phyloP scores from a whole-genome alignment of 2,797 vertebrate genomes.

The Cossypha dichroa region DNA sequence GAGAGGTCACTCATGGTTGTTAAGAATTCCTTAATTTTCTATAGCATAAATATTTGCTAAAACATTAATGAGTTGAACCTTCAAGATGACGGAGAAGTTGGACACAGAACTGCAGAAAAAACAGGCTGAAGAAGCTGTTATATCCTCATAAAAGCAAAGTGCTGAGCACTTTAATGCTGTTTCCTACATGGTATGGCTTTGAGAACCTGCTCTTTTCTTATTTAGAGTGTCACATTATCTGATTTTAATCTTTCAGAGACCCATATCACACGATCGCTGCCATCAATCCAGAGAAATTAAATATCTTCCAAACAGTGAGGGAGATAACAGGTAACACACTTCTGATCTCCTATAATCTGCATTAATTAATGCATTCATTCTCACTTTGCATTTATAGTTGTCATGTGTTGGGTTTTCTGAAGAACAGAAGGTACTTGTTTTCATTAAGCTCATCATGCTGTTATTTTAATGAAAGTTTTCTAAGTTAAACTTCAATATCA shows the following conservation, averaged over 20 bases:
- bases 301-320: constrained; percentile 91
- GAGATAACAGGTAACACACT: constrained; percentile 91
- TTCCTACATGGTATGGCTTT: neutral
- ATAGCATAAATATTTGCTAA: neutral
- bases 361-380: neutral
- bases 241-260: constrained; percentile 80
- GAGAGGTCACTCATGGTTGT: neutral
- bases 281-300: constrained; percentile 91
- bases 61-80: neutral
- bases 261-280: constrained; percentile 93
- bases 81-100: neutral
- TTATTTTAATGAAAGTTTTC: neutral
- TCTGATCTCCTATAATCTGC: neutral
- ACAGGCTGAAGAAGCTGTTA: neutral
- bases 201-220: neutral
- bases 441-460: accelerated
- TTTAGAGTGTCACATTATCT: neutral
- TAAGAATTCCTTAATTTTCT: neutral
- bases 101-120: neutral
- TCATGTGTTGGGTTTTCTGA: neutral
- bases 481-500: neutral
- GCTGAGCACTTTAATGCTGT: neutral
- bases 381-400: neutral
- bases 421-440: neutral
- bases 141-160: neutral